phyloP scores from a whole-genome alignment of 2,113 vertebrate species.

The Phoenicopterus ruber region DNA sequence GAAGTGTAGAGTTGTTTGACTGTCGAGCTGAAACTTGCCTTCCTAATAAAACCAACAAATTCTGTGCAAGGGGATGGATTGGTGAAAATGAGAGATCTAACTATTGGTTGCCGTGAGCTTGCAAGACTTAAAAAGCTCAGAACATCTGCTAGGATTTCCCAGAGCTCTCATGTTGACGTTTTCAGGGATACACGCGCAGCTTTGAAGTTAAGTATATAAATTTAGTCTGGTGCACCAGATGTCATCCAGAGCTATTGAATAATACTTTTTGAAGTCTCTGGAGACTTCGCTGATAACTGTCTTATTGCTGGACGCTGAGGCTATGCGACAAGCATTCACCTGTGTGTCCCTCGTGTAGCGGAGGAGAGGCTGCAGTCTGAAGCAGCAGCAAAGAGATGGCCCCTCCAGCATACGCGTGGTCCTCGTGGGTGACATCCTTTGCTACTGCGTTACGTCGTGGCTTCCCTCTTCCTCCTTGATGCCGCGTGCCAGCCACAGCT shows the following conservation, averaged over 20 bases:
- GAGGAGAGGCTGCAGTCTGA: not conserved
- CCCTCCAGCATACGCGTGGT: fast-evolving
- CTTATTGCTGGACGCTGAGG: not conserved
- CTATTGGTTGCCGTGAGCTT: conserved; percentile 16
- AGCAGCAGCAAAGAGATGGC: not conserved
- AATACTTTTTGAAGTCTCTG: not conserved
- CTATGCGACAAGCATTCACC: not conserved
- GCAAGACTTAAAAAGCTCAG: not conserved
- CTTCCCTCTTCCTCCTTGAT: not conserved
- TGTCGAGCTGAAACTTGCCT: not conserved
- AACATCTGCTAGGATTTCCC: conserved; percentile 25
- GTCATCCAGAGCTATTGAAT: not conserved
- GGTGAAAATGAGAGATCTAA: not conserved
- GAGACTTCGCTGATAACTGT: not conserved
- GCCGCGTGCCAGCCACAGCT: no score
- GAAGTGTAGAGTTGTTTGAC: not conserved
- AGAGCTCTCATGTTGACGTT: conserved; percentile 5
- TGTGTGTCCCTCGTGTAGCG: fast-evolving
- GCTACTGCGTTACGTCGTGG: fast-evolving
- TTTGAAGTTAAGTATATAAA: conserved; percentile 25
- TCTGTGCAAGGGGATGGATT: not conserved
- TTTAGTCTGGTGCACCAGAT: not conserved
- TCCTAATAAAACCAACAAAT: not conserved
- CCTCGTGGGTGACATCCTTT: not conserved
- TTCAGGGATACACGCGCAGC: not conserved